Base-by-base conservation (phyloP, 1,140 invertebrate genomes). In the Drosophila kanapiae region DNA sequence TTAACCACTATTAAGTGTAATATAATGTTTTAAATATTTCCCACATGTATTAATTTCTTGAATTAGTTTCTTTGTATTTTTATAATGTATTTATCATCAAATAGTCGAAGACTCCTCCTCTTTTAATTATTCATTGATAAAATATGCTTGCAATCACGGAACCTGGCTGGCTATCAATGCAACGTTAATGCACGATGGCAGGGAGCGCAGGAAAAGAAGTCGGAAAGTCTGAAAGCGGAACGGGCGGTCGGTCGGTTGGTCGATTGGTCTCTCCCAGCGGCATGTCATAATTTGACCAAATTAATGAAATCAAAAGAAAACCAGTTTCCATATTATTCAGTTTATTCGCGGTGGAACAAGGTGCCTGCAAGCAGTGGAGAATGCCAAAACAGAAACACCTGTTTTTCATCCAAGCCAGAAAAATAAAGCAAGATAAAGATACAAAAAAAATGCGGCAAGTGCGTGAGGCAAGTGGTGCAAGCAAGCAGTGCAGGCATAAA, bases 371-470 rank as follows among this genome's bases (percentile, higher is more conserved):
- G 51, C 56, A 42, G 60, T 37, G 49, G 54, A 49, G 54, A 72
- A 72, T 72, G 68, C 54, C 54, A 42, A 60, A 74, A 74, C 68
- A 60, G 70, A 82, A 86, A 78, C 82, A 85, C 82, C 82, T 85
- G 82, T 78, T 85, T 77, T 78, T 45, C 49, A 6, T 16, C 7
- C 16, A 31, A n/a, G 10, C 13, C 23, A 53, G 31, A 16, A 11
- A 56, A 38, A 7, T n/a, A 40, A 6, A 16, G 10, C 27, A 18
- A 38, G 10, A 56, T 27, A 38, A 38, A 56, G 53, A 56, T 56
- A 56, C 53, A 56, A 56, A 23, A 56, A 23, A 56, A 38, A 56
- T 38, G 51, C 31, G 64, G 40, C 43, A 47, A 43, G 56, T 58
- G 48, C 61, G 60, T 80, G 51, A 7, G 14, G 37, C 58, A 75